Percentiles rank a stretch among this genome's conserved stretches.
Conservation (phyloP, 1,140 invertebrate genomes). For the Sarcophaga peregrina region DNA sequence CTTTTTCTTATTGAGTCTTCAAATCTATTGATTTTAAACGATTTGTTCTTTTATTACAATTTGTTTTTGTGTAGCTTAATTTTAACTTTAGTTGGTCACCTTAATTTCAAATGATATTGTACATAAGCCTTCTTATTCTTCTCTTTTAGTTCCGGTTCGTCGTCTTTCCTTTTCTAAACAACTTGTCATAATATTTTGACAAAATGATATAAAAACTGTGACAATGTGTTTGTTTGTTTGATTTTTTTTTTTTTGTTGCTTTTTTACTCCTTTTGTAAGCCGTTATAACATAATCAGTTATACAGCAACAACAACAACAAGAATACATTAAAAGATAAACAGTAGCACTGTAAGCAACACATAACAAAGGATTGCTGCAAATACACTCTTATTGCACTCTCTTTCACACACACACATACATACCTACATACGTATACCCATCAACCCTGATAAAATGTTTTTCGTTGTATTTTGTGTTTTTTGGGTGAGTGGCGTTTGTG, state of each 20-base stretch:
- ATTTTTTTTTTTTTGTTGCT: neutral
- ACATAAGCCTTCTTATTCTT: too few relatives aligned
- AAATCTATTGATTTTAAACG: too few relatives aligned
- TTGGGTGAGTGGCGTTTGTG: neutral
- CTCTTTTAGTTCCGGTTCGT: too few relatives aligned
- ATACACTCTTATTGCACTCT: neutral
- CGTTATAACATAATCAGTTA: neutral
- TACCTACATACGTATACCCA: neutral
- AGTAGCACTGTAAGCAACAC: neutral
- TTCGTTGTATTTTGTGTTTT: neutral
- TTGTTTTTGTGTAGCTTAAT: too few relatives aligned
- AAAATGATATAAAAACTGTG: neutral
- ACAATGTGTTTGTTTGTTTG: conserved; percentile 1
- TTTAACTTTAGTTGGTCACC: neutral
- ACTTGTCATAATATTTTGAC: conserved; percentile 25
- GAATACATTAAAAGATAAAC: neutral
- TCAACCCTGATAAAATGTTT: neutral
- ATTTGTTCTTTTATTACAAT: too few relatives aligned
- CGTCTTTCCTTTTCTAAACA: neutral
- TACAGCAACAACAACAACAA: conserved; percentile 1
- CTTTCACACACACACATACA: neutral
- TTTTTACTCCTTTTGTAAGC: too few relatives aligned
- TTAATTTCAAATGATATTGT: neutral
- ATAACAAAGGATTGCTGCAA: neutral
- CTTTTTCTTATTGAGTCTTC: too few relatives aligned